Conservation (phyloP, 1,140 invertebrate species). For the Drosophila kepulauana region DNA sequence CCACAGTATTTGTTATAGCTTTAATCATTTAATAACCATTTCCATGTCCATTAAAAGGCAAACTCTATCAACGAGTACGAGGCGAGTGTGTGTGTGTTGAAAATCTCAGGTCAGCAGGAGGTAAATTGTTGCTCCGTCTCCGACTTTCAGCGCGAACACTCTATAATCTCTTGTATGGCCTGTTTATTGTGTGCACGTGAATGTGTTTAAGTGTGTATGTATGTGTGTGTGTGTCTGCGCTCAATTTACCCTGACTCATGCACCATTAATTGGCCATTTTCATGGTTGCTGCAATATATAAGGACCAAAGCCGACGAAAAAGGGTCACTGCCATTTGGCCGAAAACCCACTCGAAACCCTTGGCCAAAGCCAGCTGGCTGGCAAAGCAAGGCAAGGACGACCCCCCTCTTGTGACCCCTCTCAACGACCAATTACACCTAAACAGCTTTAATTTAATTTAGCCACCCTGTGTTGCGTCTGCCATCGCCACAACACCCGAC, state of each 20-base stretch:
- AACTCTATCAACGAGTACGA: not conserved
- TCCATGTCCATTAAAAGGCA: constrained; percentile 41
- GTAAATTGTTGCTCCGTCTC: constrained; percentile 14
- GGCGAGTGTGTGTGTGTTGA: constrained; percentile 26
- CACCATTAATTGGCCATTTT: constrained; percentile 79
- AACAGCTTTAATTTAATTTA: constrained; percentile 84
- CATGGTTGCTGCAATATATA: constrained; percentile 72
- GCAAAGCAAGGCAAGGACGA: not conserved
- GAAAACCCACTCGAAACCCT: constrained; percentile 35
- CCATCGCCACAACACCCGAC: constrained; percentile 24
- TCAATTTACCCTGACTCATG: constrained; percentile 80
- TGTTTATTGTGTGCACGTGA: constrained; percentile 65
- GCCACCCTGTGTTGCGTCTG: constrained; percentile 41
- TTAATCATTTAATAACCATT: constrained; percentile 51
- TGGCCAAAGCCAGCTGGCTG: not conserved
- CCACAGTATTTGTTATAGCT: constrained; percentile 14
- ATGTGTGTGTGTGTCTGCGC: constrained; percentile 60
- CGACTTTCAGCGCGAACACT: constrained; percentile 27
- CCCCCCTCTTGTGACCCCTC: constrained; percentile 59
- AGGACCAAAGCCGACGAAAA: constrained; percentile 56
- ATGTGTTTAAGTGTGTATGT: constrained; percentile 57
- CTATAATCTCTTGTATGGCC: constrained; percentile 64
- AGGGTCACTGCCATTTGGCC: constrained; percentile 64
- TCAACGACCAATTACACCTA: constrained; percentile 82
- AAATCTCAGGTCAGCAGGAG: constrained; percentile 30